Percentiles rank a stretch among this genome's conserved stretches.
These are phyloP conservation scores for Zophobas atratus DNA, from an alignment of 1,140 invertebrate species.

Conservation along the genomic window DNA sequence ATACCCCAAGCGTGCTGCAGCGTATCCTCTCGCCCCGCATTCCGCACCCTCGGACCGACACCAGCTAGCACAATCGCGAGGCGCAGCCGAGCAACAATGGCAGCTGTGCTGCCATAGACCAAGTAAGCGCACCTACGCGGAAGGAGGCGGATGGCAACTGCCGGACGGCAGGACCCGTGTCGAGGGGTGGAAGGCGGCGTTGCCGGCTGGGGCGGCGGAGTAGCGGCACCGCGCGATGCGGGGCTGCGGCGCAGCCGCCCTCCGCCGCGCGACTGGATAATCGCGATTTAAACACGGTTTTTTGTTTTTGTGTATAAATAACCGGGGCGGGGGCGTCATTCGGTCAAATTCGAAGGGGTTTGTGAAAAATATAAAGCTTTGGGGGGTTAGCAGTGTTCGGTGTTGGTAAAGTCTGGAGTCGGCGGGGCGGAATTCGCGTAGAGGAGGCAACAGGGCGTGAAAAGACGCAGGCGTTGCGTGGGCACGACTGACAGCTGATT, in stretches of 20 bases:
- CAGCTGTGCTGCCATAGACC: constrained; percentile 30
- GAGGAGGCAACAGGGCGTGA: not conserved
- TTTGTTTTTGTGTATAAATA: no score
- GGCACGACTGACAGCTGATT: not conserved
- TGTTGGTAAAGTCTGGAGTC: no score
- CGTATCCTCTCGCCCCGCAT: constrained; percentile 3
- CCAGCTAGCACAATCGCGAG: not conserved
- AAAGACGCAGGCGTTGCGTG: not conserved
- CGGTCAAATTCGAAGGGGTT: no score
- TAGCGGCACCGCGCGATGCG: no score
- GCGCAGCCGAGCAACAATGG: constrained; percentile 5
- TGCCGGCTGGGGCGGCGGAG: constrained; percentile 29
- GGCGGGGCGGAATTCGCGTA: not conserved
- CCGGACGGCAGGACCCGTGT: constrained; percentile 12
- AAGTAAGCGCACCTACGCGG: constrained; percentile 15
- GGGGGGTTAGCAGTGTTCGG: no score
- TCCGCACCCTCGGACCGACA: constrained; percentile 8
- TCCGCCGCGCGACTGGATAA: constrained; percentile 19
- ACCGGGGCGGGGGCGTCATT: no score
- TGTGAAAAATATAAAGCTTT: no score
- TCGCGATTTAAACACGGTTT: not conserved
- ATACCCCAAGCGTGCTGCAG: not conserved
- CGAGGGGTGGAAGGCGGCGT: constrained; percentile 51
- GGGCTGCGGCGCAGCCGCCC: not conserved
- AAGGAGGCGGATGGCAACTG: constrained; percentile 28